Percentiles rank a stretch among this genome's conserved stretches.
Evolutionary conservation across 2,797 vertebrate genomes (phyloP).

Genomic region (Todus mexicanus): DNA sequence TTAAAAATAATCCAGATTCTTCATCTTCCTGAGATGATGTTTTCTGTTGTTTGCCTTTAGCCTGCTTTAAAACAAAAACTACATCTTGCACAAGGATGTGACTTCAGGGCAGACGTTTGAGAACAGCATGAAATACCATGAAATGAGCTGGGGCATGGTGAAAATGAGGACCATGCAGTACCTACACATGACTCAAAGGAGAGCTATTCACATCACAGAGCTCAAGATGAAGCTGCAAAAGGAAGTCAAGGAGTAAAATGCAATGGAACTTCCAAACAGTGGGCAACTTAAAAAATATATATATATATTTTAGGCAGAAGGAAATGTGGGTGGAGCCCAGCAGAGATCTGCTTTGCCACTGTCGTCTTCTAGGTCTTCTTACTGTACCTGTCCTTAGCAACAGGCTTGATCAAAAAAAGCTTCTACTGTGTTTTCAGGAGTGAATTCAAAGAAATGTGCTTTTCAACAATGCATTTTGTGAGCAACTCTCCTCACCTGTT

Average conservation of each 20-base stretch:
- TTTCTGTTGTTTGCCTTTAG: not conserved
- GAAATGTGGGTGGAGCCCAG: not conserved
- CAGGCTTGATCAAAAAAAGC: not conserved
- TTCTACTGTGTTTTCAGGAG: not conserved
- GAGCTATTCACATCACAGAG: not conserved
- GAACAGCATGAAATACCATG: not conserved
- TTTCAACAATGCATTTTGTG: not conserved
- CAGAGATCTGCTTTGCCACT: not conserved
- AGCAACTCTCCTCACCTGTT: not conserved
- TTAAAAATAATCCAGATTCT: constrained; percentile 9
- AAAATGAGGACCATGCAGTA: not conserved
- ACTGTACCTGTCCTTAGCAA: not conserved
- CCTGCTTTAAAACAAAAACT: not conserved
- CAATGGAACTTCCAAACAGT: not conserved
- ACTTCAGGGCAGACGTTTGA: not conserved
- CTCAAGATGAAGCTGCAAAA: not conserved
- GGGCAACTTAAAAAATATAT: not conserved
- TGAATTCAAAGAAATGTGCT: not conserved
- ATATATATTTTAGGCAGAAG: not conserved
- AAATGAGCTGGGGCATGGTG: not conserved
- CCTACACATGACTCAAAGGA: not conserved
- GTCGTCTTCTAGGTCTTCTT: not conserved
- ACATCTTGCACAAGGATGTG: not conserved
- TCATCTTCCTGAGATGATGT: not conserved
- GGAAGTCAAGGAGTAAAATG: not conserved